Percentiles rank a stretch among this genome's conserved stretches.
phyloP scores from a whole-genome alignment of 1,140 invertebrate species.

The Penaeus chinensis region DNA sequence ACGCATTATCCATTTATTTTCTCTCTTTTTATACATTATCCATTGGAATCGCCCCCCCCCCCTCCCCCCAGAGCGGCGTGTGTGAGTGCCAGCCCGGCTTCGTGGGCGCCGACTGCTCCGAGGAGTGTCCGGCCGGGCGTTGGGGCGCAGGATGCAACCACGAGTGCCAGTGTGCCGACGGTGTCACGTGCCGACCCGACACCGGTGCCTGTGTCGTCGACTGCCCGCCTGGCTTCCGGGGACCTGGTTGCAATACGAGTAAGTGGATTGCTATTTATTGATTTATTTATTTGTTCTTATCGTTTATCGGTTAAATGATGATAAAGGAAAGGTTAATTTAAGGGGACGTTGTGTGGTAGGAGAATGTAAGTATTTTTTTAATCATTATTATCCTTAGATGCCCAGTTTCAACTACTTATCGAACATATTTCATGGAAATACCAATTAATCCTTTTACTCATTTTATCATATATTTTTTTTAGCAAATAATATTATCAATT shows the following conservation, averaged over 20 bases:
- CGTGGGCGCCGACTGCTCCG: conserved; percentile 79
- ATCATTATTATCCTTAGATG: no score
- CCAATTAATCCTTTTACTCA: no score
- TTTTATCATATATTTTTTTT: no score
- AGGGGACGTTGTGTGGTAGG: no score
- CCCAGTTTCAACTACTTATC: no score
- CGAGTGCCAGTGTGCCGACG: conserved; percentile 84
- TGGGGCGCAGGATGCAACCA: conserved; percentile 85
- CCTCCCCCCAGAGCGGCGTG: conserved; percentile 74
- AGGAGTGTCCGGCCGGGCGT: conserved; percentile 76
- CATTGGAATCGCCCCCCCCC: no score
- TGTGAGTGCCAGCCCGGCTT: conserved; percentile 87
- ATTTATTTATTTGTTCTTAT: not conserved
- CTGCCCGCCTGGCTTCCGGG: conserved; percentile 73
- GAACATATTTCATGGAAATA: no score
- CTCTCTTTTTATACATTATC: not conserved
- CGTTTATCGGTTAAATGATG: not conserved
- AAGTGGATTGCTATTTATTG: not conserved
- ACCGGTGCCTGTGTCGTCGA: conserved; percentile 79
- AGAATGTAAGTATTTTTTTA: no score
- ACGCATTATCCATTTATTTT: not conserved
- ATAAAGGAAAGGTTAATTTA: not conserved
- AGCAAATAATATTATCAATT: no score
- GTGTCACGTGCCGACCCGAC: conserved; percentile 81
- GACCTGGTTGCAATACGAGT: conserved; percentile 67